phyloP scores from a whole-genome alignment of 2,113 vertebrate species.

The Coptodon bakossiorum region DNA sequence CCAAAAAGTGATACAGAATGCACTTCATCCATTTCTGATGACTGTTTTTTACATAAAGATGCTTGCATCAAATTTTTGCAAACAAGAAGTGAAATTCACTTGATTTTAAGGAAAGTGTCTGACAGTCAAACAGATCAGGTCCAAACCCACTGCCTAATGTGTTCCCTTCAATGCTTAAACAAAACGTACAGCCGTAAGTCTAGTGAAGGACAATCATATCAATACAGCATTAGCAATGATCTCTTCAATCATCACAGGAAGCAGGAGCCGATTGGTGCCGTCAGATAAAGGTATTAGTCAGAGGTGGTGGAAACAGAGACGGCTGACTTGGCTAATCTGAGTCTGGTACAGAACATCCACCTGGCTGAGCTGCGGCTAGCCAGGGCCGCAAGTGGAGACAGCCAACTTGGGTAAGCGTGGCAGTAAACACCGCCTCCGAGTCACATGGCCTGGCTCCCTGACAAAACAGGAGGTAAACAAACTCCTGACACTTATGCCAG shows the following conservation, averaged over 20 bases:
- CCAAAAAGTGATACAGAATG: not conserved
- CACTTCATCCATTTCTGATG: not conserved
- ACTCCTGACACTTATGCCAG: not conserved
- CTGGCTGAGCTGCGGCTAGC: slow-evolving; percentile 40
- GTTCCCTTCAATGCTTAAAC: not conserved
- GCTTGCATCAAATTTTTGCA: not conserved
- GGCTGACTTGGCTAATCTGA: slow-evolving; percentile 57
- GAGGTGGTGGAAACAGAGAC: slow-evolving; percentile 18
- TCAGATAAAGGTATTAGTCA: slow-evolving; percentile 29
- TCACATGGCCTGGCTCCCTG: slow-evolving; percentile 24
- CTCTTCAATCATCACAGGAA: not conserved
- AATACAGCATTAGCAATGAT: not conserved
- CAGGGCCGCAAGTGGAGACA: not conserved
- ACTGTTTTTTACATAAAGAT: not conserved
- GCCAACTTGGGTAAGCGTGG: not conserved
- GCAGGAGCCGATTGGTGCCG: not conserved
- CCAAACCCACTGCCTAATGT: not conserved
- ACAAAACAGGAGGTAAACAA: slow-evolving; percentile 22
- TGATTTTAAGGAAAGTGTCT: not conserved
- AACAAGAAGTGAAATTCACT: not conserved
- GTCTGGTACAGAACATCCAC: slow-evolving; percentile 59
- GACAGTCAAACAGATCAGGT: not conserved
- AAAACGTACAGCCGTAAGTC: not conserved
- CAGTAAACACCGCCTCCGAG: slow-evolving; percentile 10
- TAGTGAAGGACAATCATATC: not conserved